Evolutionary conservation across 37 sponge, comb jelly and placozoan genomes (phyloP).

Genomic region (Tethya wilhelma): DNA sequence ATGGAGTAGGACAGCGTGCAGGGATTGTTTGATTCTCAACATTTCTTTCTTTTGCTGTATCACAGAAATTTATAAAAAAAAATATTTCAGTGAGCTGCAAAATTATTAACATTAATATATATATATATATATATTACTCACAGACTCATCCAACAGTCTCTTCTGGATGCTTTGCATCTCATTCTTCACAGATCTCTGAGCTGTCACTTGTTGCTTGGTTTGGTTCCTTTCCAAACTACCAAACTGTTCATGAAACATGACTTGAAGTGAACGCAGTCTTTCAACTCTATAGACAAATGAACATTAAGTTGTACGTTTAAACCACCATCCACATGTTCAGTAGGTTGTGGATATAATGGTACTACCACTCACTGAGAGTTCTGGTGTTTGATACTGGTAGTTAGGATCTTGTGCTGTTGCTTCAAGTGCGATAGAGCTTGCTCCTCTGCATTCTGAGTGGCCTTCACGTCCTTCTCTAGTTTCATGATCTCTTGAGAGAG

Average conservation of each 20-base stretch:
- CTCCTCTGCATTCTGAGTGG: not conserved
- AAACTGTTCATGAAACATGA: slow-evolving; percentile 15
- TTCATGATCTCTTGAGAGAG: not conserved
- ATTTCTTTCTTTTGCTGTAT: slow-evolving; percentile 27
- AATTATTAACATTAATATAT: not conserved
- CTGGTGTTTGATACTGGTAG: not conserved
- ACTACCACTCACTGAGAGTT: slow-evolving; percentile 26
- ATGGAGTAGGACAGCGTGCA: slow-evolving; percentile 27
- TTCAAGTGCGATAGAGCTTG: not conserved
- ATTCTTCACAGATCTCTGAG: slow-evolving; percentile 20
- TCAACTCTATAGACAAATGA: not conserved
- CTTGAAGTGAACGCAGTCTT: slow-evolving; percentile 5
- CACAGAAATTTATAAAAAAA: not conserved
- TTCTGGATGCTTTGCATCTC: slow-evolving; percentile 29
- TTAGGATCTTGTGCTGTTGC: not conserved
- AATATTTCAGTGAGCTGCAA: not conserved
- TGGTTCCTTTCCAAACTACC: slow-evolving; percentile 11
- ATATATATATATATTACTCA: not conserved
- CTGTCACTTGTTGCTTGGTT: not conserved
- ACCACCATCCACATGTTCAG: not conserved
- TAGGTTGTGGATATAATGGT: not conserved
- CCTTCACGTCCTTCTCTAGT: slow-evolving; percentile 22
- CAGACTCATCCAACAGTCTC: slow-evolving; percentile 17
- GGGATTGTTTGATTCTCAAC: slow-evolving; percentile 11
- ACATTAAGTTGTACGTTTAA: not conserved